Evolutionary conservation across 2,888 invertebrate genomes (phyloP).

Genomic region (Oligia fasciuncula): DNA sequence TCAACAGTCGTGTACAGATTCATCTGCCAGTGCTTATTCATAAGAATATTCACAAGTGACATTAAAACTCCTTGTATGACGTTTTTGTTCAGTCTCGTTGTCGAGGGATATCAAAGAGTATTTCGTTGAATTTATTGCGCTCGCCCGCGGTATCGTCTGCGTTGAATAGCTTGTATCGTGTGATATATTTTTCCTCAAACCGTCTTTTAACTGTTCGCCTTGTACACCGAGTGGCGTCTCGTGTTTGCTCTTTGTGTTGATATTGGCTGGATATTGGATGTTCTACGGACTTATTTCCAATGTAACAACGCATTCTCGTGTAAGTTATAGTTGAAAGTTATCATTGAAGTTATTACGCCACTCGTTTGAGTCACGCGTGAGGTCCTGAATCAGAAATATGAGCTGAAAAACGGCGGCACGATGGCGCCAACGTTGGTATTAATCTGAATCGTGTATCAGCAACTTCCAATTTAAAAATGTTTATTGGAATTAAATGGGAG

Average conservation of each 20-base stretch:
- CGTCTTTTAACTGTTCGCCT: conserved; percentile 65
- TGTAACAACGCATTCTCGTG: conserved; percentile 47
- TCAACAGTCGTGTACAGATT: conserved; percentile 88
- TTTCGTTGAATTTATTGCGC: conserved; percentile 82
- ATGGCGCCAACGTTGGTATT: conserved; percentile 81
- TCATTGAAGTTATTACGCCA: conserved; percentile 64
- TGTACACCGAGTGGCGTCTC: conserved; percentile 61
- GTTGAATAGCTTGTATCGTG: conserved; percentile 75
- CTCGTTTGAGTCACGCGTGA: conserved; percentile 72
- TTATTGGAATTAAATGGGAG: conserved; percentile 72
- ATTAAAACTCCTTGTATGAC: conserved; percentile 85
- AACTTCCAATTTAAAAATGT: conserved; percentile 76
- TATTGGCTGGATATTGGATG: conserved; percentile 70
- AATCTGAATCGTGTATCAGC: conserved; percentile 80
- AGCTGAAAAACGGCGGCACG: conserved; percentile 80
- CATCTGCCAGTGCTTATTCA: conserved; percentile 84
- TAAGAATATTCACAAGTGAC: conserved; percentile 84
- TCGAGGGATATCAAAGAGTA: conserved; percentile 82
- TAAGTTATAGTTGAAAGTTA: conserved; percentile 61
- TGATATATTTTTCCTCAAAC: conserved; percentile 77
- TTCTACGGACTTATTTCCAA: conserved; percentile 62
- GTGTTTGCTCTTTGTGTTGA: conserved; percentile 69
- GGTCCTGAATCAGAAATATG: conserved; percentile 84
- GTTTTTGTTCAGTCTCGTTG: conserved; percentile 83
- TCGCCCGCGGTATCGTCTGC: conserved; percentile 73